These are phyloP conservation scores for Nephila pilipes DNA, from an alignment of 1,140 invertebrate species.

Conservation along the genomic window DNA sequence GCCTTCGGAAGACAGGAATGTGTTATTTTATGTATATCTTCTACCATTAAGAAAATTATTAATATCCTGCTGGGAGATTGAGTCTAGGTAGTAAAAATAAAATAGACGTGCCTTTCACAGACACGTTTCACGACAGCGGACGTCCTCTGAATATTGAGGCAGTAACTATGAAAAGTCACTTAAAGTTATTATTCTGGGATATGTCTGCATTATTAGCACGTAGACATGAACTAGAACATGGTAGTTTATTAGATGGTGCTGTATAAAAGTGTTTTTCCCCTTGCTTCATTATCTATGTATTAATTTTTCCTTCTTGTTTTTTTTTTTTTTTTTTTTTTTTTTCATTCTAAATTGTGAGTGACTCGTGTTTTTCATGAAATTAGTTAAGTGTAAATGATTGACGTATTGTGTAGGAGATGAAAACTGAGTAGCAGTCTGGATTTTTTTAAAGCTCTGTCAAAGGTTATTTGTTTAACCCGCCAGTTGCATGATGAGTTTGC, in stretches of 20 bases:
- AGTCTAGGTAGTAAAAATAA: conserved; percentile 56
- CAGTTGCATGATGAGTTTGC: no score
- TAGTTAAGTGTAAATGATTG: conserved; percentile 2
- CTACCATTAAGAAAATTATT: conserved; percentile 67
- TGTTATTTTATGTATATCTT: conserved; percentile 63
- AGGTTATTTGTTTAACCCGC: no score
- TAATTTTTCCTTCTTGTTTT: neutral
- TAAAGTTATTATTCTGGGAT: conserved; percentile 45
- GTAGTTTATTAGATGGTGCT: conserved; percentile 5
- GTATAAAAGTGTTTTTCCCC: neutral
- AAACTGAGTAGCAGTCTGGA: neutral
- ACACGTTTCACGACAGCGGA: conserved; percentile 25
- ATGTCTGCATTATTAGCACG: conserved; percentile 36
- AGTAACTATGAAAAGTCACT: conserved; percentile 46
- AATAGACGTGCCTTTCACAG: conserved; percentile 9
- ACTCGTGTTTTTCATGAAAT: neutral
- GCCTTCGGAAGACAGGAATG: neutral
- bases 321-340: neutral
- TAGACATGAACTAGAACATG: neutral
- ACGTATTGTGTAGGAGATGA: neutral
- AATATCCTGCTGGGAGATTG: conserved; percentile 64
- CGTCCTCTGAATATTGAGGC: conserved; percentile 41
- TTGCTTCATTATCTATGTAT: no score
- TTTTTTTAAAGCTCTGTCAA: no score
- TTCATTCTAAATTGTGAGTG: neutral